Evolutionary conservation across 1,140 invertebrate genomes (phyloP).

Genomic region (Paraescarpia echinospica): DNA sequence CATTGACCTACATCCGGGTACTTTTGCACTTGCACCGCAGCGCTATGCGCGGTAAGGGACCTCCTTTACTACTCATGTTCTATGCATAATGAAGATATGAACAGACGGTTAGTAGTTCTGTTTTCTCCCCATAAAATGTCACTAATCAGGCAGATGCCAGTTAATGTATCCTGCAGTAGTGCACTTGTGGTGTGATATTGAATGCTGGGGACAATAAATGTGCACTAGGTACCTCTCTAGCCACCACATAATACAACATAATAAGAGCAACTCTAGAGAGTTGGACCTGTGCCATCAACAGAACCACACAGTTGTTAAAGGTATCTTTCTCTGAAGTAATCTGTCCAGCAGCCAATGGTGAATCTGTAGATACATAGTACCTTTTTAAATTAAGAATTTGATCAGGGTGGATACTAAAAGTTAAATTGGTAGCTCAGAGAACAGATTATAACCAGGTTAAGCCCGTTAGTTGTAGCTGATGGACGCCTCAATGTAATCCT

Average conservation of each 20-base stretch:
- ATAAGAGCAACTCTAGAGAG: neutral
- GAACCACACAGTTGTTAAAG: neutral
- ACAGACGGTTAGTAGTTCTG: neutral
- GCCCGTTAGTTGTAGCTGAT: too few species aligned
- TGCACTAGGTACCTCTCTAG: neutral
- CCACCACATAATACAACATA: neutral
- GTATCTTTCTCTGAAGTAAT: neutral
- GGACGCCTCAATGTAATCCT: too few species aligned
- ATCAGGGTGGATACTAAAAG: too few species aligned
- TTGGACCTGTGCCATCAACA: neutral
- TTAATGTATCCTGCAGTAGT: neutral
- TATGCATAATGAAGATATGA: neutral
- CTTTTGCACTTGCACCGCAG: too few species aligned
- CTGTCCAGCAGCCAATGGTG: neutral
- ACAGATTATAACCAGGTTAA: too few species aligned
- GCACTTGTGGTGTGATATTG: neutral
- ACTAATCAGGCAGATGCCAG: neutral
- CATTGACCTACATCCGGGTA: too few species aligned
- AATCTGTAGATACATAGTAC: too few species aligned
- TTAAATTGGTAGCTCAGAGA: too few species aligned
- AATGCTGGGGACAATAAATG: neutral
- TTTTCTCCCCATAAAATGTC: neutral
- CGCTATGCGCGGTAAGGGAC: too few species aligned
- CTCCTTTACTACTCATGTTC: too few species aligned
- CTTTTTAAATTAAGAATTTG: too few species aligned